Conservation (phyloP, 2,888 invertebrate genomes). For the Erebia epiphron region DNA sequence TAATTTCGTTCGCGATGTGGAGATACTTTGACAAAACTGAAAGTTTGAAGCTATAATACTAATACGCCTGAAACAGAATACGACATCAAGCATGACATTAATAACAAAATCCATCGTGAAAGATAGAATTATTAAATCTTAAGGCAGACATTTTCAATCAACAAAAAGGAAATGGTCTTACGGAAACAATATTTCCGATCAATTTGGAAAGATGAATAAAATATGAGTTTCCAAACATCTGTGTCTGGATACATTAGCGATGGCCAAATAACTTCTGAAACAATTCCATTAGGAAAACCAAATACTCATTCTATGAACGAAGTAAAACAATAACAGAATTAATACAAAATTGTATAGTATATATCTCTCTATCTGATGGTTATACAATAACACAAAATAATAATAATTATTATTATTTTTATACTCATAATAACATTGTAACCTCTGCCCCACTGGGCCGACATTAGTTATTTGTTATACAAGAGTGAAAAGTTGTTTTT, state of each 20-base stretch:
- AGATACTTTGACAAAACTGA: conserved; percentile 63
- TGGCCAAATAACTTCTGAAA: conserved; percentile 28
- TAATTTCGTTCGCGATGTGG: conserved; percentile 65
- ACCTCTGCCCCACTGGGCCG: too few relatives aligned
- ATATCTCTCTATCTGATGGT: too few relatives aligned
- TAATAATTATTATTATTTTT: not conserved
- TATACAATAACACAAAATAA: not conserved
- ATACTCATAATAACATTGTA: not conserved
- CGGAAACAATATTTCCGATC: conserved; percentile 27
- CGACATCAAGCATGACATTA: conserved; percentile 60
- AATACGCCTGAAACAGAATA: conserved; percentile 60
- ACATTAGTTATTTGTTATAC: too few relatives aligned
- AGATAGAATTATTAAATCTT: conserved; percentile 31
- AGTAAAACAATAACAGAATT: conserved; percentile 14
- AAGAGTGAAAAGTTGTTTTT: too few relatives aligned
- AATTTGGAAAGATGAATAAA: conserved; percentile 25
- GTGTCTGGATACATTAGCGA: conserved; percentile 28
- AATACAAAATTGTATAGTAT: not conserved
- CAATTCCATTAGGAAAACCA: conserved; percentile 27
- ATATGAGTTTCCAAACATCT: conserved; percentile 31
- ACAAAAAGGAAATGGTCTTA: conserved; percentile 23
- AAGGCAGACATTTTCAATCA: conserved; percentile 28
- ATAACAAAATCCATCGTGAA: conserved; percentile 45
- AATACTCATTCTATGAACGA: conserved; percentile 20
- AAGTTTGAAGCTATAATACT: conserved; percentile 65